These are phyloP conservation scores for Hippasteria phrygiana DNA, from an alignment of 53 echinoderm and acorn worm genomes.

Conservation along the genomic window DNA sequence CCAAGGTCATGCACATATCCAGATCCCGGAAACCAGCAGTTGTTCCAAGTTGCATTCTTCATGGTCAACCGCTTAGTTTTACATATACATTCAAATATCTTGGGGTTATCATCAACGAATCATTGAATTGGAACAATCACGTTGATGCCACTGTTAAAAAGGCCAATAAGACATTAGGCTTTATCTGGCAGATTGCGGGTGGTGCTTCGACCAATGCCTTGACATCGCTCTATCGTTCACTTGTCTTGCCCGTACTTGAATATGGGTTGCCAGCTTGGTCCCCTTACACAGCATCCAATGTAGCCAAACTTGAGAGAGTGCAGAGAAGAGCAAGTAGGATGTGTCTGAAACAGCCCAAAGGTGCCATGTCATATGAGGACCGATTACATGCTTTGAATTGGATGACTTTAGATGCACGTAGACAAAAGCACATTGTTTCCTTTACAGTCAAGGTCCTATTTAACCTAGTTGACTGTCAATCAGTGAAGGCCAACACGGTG, in stretches of 20 bases:
- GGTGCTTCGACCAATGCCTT: conserved; percentile 21
- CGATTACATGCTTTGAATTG: not conserved
- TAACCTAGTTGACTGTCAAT: no score
- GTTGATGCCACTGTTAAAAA: conserved; percentile 12
- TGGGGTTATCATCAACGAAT: conserved; percentile 21
- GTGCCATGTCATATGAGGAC: conserved; percentile 19
- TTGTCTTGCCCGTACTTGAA: conserved; percentile 29
- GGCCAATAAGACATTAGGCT: conserved; percentile 20
- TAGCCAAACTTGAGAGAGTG: conserved; percentile 18
- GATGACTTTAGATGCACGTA: conserved; percentile 3
- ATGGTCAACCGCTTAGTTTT: not conserved
- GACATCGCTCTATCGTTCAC: conserved; percentile 12
- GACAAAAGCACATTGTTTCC: conserved; percentile 5
- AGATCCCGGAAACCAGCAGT: not conserved
- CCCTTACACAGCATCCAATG: conserved; percentile 16
- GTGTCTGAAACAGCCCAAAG: conserved; percentile 26
- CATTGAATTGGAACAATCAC: conserved; percentile 16
- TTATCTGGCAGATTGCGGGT: conserved; percentile 32
- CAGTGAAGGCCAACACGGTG: no score
- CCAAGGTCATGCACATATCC: conserved; percentile 23
- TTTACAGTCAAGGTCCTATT: conserved; percentile 29
- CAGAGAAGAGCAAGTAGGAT: conserved; percentile 44
- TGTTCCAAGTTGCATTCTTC: not conserved
- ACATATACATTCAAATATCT: conserved; percentile 24
- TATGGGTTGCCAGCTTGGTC: conserved; percentile 36